Conservation (phyloP, 1,140 invertebrate genomes). For the Trissolcus basalis region DNA sequence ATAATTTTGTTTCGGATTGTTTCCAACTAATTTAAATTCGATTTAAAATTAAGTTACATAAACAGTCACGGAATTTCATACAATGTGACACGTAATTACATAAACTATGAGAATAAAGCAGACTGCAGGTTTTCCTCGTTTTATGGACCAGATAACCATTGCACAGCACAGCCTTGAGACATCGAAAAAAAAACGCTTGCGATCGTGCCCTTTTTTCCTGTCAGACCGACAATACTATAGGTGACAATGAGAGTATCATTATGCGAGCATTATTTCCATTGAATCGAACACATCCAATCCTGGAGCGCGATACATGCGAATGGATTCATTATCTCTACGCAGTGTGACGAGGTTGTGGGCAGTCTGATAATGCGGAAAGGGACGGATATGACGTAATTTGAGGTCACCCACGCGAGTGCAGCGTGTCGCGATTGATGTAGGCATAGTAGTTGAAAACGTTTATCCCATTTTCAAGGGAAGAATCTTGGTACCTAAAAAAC, state of each 20-base stretch:
- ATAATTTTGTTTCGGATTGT: no score
- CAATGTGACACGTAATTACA: no score
- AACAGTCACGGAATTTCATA: no score
- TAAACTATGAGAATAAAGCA: no score
- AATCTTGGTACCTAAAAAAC: constrained; percentile 30
- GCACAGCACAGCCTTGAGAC: constrained; percentile 7
- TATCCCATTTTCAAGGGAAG: constrained; percentile 44
- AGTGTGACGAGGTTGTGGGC: constrained; percentile 73
- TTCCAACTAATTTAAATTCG: no score
- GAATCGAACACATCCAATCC: constrained; percentile 68
- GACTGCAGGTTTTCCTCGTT: no score
- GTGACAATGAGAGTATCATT: constrained; percentile 60
- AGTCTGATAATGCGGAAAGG: constrained; percentile 72
- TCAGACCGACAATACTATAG: constrained; percentile 14
- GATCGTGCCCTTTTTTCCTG: constrained; percentile 17
- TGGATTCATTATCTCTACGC: constrained; percentile 74
- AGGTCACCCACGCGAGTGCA: constrained; percentile 73
- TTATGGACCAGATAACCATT: no score
- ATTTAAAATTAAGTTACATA: no score
- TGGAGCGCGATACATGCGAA: constrained; percentile 72
- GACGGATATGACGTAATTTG: constrained; percentile 75
- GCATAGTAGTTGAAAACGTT: constrained; percentile 31
- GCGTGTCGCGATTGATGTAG: constrained; percentile 44
- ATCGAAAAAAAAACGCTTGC: constrained; percentile 8
- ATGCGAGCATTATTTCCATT: constrained; percentile 72